phyloP scores from a whole-genome alignment of 2,797 vertebrate species.

The Aselliscus stoliczkanus region DNA sequence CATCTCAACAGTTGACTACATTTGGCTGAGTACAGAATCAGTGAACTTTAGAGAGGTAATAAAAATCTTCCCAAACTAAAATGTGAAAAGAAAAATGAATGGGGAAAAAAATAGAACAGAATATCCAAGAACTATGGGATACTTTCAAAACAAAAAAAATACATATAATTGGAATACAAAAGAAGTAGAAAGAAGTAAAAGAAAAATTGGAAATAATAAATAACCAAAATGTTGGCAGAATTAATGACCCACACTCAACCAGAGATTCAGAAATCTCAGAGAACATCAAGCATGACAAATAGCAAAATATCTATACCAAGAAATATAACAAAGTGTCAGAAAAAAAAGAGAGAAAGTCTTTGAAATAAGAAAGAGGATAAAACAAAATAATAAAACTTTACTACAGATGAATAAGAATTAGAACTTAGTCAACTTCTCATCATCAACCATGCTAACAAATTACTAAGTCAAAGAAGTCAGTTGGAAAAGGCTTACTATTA shows the following conservation, averaged over 20 bases:
- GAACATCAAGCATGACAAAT: neutral
- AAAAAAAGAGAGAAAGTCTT: neutral
- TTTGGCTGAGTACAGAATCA: neutral
- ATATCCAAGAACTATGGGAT: neutral
- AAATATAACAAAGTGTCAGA: neutral
- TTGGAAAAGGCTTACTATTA: neutral
- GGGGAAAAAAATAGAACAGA: neutral
- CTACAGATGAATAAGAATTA: neutral
- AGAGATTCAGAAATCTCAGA: neutral
- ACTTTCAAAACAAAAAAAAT: neutral
- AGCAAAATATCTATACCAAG: neutral
- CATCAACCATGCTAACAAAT: neutral
- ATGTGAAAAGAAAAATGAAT: neutral
- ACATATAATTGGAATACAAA: neutral
- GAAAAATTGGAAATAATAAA: neutral
- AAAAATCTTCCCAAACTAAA: neutral
- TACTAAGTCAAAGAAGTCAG: neutral
- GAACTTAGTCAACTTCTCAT: neutral
- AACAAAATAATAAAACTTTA: neutral
- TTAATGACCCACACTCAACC: neutral
- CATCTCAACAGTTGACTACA: neutral
- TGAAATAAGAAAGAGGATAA: neutral
- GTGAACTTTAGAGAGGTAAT: neutral
- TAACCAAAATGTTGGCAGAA: neutral
- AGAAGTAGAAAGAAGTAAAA: neutral